Evolutionary conservation across 2,797 vertebrate species (phyloP), one percentile per base, ranked within the genome.

Genomic region (Gymnocypris eckloni): DNA sequence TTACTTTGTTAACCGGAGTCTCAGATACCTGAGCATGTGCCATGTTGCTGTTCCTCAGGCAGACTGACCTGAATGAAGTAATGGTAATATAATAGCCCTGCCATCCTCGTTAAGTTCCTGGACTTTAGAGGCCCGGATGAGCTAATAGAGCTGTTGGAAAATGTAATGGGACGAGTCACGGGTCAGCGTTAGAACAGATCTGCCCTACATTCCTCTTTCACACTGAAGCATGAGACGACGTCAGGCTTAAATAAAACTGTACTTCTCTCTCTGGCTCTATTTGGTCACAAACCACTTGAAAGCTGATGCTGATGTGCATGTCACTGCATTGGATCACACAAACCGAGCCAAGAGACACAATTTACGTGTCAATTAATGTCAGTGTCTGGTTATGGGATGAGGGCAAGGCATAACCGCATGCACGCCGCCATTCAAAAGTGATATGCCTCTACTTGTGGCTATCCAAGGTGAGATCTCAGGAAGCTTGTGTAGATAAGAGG

Each of bases 121-220:
- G 85, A 71, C 71, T 84, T 89, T 56, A 56, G 79, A 87, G 84
- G 82, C 75, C 86, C 76, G 61, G 84, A 82, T 85, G 80, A 85
- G 85, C 82, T 86, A 86, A 89, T 90, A 86, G 77, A 87, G 88
- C 79, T 86, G 88, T 86, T 88, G 88, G 89, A 88, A 89, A 88
- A 88, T 89, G 88, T 85, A 83, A 87, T 90, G 78, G 82, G 86
- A 90, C 86, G 80, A 86, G 86, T 72, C 69, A 82, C 45, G 43
- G 88, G 75, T 89, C 83, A 87, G 84, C 41, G 18, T 83, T 61
- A 64, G 71, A 85, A 70, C 79, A 52, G 81, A 72, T 87, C 75
- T 86, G 72, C 82, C 76, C 54, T 75, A 78, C 88, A 88, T 90
- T 89, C 85, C 85, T 89, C 66, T 54, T 78, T 87, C 76, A 88